Base-by-base conservation (phyloP, 2,888 invertebrate species). In the Pristionchus entomophagus region DNA sequence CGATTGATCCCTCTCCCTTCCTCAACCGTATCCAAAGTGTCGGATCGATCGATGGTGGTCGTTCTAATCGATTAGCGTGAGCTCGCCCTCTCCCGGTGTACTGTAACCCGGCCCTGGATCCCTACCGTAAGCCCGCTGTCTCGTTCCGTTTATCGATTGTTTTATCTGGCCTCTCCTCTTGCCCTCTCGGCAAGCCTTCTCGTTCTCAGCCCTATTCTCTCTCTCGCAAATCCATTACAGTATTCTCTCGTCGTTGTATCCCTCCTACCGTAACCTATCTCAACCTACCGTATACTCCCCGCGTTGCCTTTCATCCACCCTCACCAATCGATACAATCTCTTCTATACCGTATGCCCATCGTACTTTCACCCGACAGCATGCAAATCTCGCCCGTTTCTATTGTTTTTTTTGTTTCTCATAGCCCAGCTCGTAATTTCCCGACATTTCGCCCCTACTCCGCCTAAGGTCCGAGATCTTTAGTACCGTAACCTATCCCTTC, bases 401-500 rank as follows among this genome's bases (percentile, higher is more conserved):
- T 73, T 41, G 73, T 73, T 73, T 35, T 69, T 69, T n/a, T 32
- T 38, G 62, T 69, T 38, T 73, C 73, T 8, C 65, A 19, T 38
- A 69, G 22, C 38, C 19, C 38, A 38, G 22, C 73, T 73, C 65
- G 65, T n/a, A 19, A n/a, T 6, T n/a, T 29, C 35, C 62, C 2
- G 10, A 32, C 62, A 62, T 26, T 32, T 69, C 2, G 2, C 59
- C 65, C 65, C n/a, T n/a, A 73, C 26, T 32, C 19, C 73, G 38
- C 73, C 73, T 73, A 73, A 73, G 41, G 73, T 73, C 73, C 73
- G 73, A 73, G 73, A 73, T 41, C 73, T 73, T 73, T 73, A 73
- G 73, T 19, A 73, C 73, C 73, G 73, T 73, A 69, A 69, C 26
- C 22, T 73, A n/a, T 73, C 26, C 73, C 45, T 45, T 45, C 73